A percentile compares a stretch with the other conserved stretches of the same genome.
Conservation (phyloP, 2,113 vertebrate species). For the Alethe diademata region DNA sequence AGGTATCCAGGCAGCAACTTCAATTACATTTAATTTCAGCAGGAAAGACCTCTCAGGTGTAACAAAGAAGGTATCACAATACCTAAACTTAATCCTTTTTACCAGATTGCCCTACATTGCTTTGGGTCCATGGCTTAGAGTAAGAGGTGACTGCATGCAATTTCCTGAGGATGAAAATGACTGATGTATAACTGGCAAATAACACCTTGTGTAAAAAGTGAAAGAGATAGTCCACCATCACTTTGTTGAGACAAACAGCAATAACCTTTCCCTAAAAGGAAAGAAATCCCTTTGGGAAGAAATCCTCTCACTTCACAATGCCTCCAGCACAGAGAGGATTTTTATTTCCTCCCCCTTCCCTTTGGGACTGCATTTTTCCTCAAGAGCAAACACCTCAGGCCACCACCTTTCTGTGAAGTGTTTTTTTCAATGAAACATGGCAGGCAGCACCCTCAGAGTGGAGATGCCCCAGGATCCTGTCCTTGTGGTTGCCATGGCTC, state of each 20-base stretch:
- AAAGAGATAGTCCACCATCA: neutral
- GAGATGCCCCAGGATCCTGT: neutral
- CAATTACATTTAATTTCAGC: conserved; percentile 31
- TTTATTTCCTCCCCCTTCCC: neutral
- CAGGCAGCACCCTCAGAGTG: neutral
- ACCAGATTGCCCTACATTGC: neutral
- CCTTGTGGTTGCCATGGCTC: neutral
- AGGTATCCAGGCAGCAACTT: conserved; percentile 25
- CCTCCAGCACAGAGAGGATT: neutral
- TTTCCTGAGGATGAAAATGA: neutral
- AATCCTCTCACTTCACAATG: neutral
- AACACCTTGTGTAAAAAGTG: neutral
- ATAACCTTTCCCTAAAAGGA: neutral
- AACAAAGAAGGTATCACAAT: conserved; percentile 31
- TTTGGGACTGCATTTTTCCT: neutral
- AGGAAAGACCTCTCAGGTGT: conserved; percentile 17
- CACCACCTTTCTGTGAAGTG: neutral
- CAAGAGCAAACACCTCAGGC: neutral
- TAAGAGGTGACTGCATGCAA: neutral
- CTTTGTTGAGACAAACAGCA: neutral
- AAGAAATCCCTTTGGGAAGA: neutral
- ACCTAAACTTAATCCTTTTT: conserved; percentile 7
- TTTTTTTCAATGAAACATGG: neutral
- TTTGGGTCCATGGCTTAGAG: neutral
- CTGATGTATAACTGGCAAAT: neutral